Evolutionary conservation across 2,113 vertebrate species (phyloP).

Genomic region (Perccottus glenii): DNA sequence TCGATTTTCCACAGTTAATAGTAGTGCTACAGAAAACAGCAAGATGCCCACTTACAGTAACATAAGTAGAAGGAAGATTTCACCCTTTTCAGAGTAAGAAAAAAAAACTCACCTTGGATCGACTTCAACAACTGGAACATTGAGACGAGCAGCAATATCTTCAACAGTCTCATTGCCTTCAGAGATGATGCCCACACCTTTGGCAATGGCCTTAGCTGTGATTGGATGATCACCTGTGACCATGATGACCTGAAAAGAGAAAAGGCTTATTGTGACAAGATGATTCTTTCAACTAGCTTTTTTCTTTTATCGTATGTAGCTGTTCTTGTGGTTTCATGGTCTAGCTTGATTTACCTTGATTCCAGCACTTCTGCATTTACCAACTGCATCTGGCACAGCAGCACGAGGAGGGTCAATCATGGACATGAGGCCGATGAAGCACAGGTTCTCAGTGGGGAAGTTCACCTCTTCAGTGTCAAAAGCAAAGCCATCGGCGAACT

Average conservation of each 20-base stretch:
- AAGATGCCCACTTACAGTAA: neutral
- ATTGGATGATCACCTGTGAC: slow-evolving; percentile 94
- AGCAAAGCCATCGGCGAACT: slow-evolving; percentile 84
- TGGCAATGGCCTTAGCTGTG: slow-evolving; percentile 94
- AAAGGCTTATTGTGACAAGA: neutral
- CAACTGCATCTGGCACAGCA: slow-evolving; percentile 88
- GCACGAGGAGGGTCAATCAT: slow-evolving; percentile 92
- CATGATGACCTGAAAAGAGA: slow-evolving; percentile 88
- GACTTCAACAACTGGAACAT: slow-evolving; percentile 88
- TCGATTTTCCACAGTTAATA: slow-evolving; percentile 11
- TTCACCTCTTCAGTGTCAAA: slow-evolving; percentile 90
- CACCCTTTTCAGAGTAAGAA: neutral
- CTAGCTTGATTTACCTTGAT: slow-evolving; percentile 83
- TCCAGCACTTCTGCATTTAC: slow-evolving; percentile 91
- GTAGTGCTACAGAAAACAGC: neutral
- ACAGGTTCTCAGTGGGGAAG: slow-evolving; percentile 88
- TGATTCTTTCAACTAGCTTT: no score
- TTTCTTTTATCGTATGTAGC: neutral
- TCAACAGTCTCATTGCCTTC: slow-evolving; percentile 95
- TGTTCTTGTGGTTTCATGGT: neutral
- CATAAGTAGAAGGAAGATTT: neutral
- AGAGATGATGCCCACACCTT: slow-evolving; percentile 93
- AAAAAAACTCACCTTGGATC: slow-evolving; percentile 84
- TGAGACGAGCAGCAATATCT: slow-evolving; percentile 90
- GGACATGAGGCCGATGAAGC: slow-evolving; percentile 93